Evolutionary conservation across 2,797 vertebrate genomes (phyloP).

Genomic region (Borostomias antarcticus): DNA sequence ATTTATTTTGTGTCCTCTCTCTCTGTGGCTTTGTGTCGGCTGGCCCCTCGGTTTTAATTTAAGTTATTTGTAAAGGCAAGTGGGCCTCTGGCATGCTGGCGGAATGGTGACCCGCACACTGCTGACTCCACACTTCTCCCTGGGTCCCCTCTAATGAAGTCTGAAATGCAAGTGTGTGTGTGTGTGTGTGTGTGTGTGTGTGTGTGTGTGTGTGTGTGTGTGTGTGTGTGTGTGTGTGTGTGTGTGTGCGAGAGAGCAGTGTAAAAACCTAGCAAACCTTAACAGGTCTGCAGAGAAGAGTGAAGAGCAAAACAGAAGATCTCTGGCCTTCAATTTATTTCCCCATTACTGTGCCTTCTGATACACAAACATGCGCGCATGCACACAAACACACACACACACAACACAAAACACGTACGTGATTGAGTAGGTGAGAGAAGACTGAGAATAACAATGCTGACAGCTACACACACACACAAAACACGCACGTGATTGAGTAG

Average conservation of each 20-base stretch:
- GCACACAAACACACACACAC: constrained; percentile 3
- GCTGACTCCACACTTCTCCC: constrained; percentile 25
- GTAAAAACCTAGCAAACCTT: constrained; percentile 15
- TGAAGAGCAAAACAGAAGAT: constrained; percentile 36
- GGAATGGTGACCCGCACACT: constrained; percentile 11
- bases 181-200: constrained; percentile 1
- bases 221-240: constrained; percentile 29
- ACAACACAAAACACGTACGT: neutral
- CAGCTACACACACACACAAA: neutral
- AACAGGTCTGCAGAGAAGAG: constrained; percentile 36
- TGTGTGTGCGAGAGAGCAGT: constrained; percentile 13
- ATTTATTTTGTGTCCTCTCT: no score
- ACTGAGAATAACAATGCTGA: constrained; percentile 7
- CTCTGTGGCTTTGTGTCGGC: no score
- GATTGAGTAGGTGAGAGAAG: neutral
- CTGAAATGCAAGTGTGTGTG: neutral
- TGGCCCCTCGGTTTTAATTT: constrained; percentile 30
- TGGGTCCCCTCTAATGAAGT: neutral
- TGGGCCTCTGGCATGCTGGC: constrained; percentile 5
- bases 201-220: constrained; percentile 15
- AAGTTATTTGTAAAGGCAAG: constrained; percentile 18
- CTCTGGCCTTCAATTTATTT: constrained; percentile 16
- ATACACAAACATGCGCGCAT: no score
- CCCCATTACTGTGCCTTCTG: constrained; percentile 37
- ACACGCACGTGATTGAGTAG: neutral